Conservation (phyloP, 23 tunicate genomes). For the Halocynthia aurantium region DNA sequence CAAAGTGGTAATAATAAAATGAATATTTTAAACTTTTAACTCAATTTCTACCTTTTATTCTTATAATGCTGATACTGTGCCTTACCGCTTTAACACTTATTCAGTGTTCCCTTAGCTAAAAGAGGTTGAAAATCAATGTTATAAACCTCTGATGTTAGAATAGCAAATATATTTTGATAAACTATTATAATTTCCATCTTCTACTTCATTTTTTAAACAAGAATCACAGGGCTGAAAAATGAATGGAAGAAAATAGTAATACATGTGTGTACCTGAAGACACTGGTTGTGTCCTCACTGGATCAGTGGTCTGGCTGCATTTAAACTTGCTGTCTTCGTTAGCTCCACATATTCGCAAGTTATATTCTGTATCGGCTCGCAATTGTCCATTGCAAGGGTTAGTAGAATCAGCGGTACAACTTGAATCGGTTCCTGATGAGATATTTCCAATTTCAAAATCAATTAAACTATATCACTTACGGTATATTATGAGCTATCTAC, state of each 20-base stretch:
- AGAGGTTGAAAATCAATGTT: slow-evolving; percentile 1
- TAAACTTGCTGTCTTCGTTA: slow-evolving; percentile 3
- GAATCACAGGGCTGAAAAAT: too few relatives aligned
- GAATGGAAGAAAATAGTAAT: too few relatives aligned
- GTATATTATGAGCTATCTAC: too few relatives aligned
- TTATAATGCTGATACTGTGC: too few relatives aligned
- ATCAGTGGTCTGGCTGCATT: not conserved
- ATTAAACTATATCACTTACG: too few relatives aligned
- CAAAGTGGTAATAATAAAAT: too few relatives aligned
- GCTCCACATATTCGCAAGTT: slow-evolving; percentile 4
- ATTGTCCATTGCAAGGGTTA: slow-evolving; percentile 12
- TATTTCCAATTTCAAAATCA: too few relatives aligned
- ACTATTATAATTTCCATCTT: not conserved
- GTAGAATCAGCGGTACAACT: not conserved
- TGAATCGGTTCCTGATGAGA: not conserved
- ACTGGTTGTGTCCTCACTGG: not conserved
- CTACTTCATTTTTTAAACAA: not conserved
- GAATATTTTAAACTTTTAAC: too few relatives aligned
- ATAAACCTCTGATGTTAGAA: not conserved
- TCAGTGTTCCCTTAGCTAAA: not conserved
- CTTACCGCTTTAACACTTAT: too few relatives aligned
- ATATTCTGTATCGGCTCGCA: slow-evolving; percentile 3
- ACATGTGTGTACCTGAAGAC: not conserved
- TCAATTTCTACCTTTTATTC: too few relatives aligned
- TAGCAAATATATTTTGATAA: not conserved